Percentiles rank a stretch among this genome's conserved stretches.
Conservation (phyloP, 2,113 vertebrate genomes). For the Proterorhinus semilunaris region DNA sequence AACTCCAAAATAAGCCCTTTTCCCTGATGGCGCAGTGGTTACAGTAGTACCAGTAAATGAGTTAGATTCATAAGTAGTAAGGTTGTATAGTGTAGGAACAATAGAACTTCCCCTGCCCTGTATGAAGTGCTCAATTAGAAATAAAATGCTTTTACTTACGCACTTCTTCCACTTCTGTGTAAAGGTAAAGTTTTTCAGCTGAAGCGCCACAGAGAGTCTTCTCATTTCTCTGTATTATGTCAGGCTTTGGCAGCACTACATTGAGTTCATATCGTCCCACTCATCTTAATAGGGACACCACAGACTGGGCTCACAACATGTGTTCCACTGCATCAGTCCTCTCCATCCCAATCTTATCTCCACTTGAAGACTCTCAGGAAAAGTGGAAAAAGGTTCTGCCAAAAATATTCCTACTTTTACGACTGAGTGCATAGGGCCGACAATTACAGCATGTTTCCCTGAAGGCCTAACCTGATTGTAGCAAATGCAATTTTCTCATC, state of each 20-base stretch:
- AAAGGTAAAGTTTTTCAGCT: background rate
- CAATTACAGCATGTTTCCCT: constrained; percentile 32
- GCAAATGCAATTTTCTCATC: constrained; percentile 20
- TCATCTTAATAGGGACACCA: constrained; percentile 15
- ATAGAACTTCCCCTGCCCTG: no score
- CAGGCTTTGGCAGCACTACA: background rate
- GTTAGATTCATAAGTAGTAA: no score
- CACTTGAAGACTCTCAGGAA: constrained; percentile 2
- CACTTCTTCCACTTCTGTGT: background rate
- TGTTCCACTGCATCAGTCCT: constrained; percentile 12
- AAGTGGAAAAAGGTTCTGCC: constrained; percentile 25
- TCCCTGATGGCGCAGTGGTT: no score
- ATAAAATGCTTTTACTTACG: background rate
- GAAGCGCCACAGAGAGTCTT: background rate
- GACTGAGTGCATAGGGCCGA: constrained; percentile 32
- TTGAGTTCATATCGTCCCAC: constrained; percentile 8
- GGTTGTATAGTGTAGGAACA: no score
- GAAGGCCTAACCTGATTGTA: constrained; percentile 6
- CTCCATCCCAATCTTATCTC: constrained; percentile 14
- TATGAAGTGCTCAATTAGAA: no score
- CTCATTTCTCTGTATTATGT: background rate
- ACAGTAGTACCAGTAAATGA: no score
- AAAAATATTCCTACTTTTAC: constrained; percentile 30
- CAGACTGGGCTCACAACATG: constrained; percentile 7
- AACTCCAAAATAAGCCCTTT: no score